Percentiles rank a stretch among this genome's conserved stretches.
phyloP scores from a whole-genome alignment of 2,113 vertebrate species.

The Mormyrus lacerda region DNA sequence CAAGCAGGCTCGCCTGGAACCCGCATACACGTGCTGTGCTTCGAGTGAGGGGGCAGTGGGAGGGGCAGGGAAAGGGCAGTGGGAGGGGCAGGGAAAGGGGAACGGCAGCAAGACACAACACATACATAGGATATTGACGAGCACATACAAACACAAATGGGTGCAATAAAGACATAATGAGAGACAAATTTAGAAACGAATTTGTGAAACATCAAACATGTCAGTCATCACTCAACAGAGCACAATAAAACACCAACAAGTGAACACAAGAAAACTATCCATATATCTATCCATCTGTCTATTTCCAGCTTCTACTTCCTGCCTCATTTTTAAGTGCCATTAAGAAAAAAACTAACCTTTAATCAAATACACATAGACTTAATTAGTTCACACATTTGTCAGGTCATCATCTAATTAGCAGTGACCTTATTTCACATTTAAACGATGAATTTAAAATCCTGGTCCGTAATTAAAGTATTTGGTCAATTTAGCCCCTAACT shows the following conservation, averaged over 20 bases:
- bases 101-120: background rate
- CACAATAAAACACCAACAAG: background rate
- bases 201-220: background rate
- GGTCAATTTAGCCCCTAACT: slow-evolving; percentile 28
- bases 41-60: background rate
- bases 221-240: background rate
- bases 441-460: slow-evolving; percentile 31
- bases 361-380: slow-evolving; percentile 58
- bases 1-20: slow-evolving; percentile 6
- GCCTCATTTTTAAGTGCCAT: slow-evolving; percentile 51
- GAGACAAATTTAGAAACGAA: background rate
- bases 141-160: background rate
- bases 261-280: background rate
- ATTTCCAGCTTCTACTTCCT: background rate
- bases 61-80: background rate
- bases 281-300: background rate
- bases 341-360: slow-evolving; percentile 51
- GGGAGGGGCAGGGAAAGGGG: background rate
- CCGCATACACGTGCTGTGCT: background rate
- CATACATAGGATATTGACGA: background rate
- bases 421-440: slow-evolving; percentile 56
- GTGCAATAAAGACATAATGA: slow-evolving; percentile 7
- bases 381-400: slow-evolving; percentile 59
- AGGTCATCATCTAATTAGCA: slow-evolving; percentile 57
- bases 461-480: slow-evolving; percentile 44